Evolutionary conservation across 2,113 vertebrate genomes (phyloP), one percentile per base, ranked within the genome.

Genomic region (Elgaria multicarinata): DNA sequence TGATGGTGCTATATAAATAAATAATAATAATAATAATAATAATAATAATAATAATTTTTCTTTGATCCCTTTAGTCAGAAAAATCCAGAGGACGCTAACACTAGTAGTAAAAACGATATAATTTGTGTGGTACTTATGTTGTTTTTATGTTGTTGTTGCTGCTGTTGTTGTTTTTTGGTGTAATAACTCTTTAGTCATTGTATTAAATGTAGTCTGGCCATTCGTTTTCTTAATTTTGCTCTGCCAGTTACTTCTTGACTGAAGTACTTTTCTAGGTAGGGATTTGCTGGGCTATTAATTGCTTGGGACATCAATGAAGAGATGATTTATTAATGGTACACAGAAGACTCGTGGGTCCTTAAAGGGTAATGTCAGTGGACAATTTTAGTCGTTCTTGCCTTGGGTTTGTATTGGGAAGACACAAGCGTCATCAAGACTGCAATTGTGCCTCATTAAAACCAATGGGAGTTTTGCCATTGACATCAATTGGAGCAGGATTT

Each of bases 311-410:
- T 44, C 24, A 77, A 16, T 39, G 33, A 28, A 77, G 24, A 77
- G 55, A 14, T 64, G 24, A 44, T 84, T 67, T 83, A 69, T 83
- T 18, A 84, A n/a, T 16, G 39, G 16, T 62, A 16, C 69, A 58
- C n/a, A 18, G 36, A 0, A 0, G 44, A 1, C 0, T 31, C 55
- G 46, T 50, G 20, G 0, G 0, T 44, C n/a, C 18, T 0, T 13
- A 9, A 80, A 62, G 22, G 58, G 16, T 18, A 44, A 33, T 0
- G 0, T 0, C 0, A 0, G 22, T 72, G 33, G n/a, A 8, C 39
- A 76, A 33, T 36, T 92, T 28, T 28, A 53, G 53, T 3, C 13
- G 28, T 36, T 55, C 20, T 26, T 53, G 18, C 44, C 46, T 50
- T 85, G 9, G 6, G 50, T 24, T 31, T 83, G 2, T 55, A 42